Evolutionary conservation across 2,888 invertebrate species (phyloP).

Genomic region (Cerceris rybyensis): DNA sequence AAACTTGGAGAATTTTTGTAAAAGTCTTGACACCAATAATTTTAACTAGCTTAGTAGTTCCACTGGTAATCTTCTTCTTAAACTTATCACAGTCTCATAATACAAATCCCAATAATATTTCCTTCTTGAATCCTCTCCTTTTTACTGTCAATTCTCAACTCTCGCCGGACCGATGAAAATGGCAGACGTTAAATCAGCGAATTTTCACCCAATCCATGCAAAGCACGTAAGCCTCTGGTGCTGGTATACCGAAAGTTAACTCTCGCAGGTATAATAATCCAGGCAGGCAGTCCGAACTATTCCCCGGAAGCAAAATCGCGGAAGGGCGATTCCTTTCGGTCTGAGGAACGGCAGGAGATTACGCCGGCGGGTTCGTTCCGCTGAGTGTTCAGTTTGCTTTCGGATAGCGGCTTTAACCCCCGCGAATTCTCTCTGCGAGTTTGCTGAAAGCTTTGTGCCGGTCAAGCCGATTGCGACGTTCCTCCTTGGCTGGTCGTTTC

Average conservation of each 20-base stretch:
- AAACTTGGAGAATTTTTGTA: too few species aligned
- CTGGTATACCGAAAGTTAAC: slow-evolving; percentile 17
- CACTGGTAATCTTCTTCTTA: too few species aligned
- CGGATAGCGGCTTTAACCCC: slow-evolving; percentile 44
- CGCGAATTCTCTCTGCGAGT: slow-evolving; percentile 37
- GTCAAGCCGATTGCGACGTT: slow-evolving; percentile 49
- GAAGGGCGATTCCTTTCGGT: slow-evolving; percentile 49
- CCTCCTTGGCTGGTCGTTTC: not conserved
- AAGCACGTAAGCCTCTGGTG: not conserved
- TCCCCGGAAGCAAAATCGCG: slow-evolving; percentile 30
- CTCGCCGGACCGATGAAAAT: not conserved
- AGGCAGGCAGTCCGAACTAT: not conserved
- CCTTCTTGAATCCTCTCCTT: too few species aligned
- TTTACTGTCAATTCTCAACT: too few species aligned
- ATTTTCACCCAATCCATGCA: slow-evolving; percentile 22
- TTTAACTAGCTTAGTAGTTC: too few species aligned
- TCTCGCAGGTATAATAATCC: slow-evolving; percentile 13
- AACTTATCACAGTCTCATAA: too few species aligned
- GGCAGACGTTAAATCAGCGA: slow-evolving; percentile 23
- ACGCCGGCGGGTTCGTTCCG: slow-evolving; percentile 48
- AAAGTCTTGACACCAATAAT: too few species aligned
- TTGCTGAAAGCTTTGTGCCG: slow-evolving; percentile 49
- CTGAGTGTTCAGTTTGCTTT: slow-evolving; percentile 58
- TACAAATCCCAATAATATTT: too few species aligned
- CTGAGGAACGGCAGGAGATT: slow-evolving; percentile 42